phyloP scores from a whole-genome alignment of 2,113 vertebrate genomes.

The Etheostoma spectabile region DNA sequence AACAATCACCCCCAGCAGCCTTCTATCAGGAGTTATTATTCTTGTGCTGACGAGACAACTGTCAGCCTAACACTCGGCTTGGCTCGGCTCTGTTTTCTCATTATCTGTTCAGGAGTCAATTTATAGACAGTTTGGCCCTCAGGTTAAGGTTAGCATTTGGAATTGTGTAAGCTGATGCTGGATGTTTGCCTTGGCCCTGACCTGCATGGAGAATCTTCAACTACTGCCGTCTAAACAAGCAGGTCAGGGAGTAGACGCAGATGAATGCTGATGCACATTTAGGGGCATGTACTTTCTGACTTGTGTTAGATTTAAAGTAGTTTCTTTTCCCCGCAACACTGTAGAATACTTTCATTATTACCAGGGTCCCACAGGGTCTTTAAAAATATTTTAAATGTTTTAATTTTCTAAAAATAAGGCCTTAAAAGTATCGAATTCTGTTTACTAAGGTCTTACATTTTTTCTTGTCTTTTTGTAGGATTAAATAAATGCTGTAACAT shows the following conservation, averaged over 20 bases:
- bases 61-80: conserved; percentile 23
- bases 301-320: not conserved
- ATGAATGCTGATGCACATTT: conserved; percentile 6
- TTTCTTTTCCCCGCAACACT: not conserved
- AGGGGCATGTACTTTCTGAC: not conserved
- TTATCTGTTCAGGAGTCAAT: conserved; percentile 54
- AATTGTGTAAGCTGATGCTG: conserved; percentile 63
- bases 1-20: not conserved
- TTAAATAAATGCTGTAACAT: too few species aligned
- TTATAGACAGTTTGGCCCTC: conserved; percentile 29
- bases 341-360: not conserved
- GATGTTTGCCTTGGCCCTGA: conserved; percentile 66
- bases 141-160: conserved; percentile 70
- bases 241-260: conserved; percentile 8
- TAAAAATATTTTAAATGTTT: too few species aligned
- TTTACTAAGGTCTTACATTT: too few species aligned
- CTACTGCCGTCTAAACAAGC: conserved; percentile 61
- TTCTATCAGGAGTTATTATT: conserved; percentile 34
- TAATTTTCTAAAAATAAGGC: too few species aligned
- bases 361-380: too few species aligned
- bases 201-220: conserved; percentile 46
- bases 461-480: too few species aligned
- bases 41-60: conserved; percentile 10
- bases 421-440: too few species aligned
- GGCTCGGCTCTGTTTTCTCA: conserved; percentile 24